Base-by-base conservation (phyloP, 2,888 invertebrate species). In the Sphecodes monilicornis region DNA sequence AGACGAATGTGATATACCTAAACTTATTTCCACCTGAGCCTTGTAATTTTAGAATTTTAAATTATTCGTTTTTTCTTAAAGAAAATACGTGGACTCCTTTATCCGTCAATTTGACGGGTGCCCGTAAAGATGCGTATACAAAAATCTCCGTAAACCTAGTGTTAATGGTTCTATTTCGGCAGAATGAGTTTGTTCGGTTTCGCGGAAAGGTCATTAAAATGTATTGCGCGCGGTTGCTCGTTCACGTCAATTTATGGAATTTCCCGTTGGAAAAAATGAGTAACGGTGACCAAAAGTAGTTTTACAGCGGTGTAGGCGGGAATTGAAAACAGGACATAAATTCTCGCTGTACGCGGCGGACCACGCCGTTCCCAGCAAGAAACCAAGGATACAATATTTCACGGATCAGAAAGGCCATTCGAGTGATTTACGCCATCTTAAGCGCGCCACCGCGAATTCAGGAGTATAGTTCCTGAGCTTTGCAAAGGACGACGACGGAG, bases 291-390 rank as follows among this genome's bases (percentile, higher is more conserved):
- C 78, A 54, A 70, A 84, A 84, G 73, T 80, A 80, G 76, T 75
- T 80, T 75, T 36, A 77, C 84, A 71, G 60, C 71, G 74, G 39
- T 32, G 84, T 71, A 78, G 83, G 80, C 60, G 71, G 41, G 79
- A 84, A 85, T 85, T 86, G 85, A 87, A 86, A 85, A 85, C 75
- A 78, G 84, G 86, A 29, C 76, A 85, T 87, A 86, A 87, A 87
- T 87, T 86, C 54, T 36, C 68, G 60, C 0, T 8, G 68, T 81
- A 87, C 87, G 87, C 86, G 87, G 81, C 81, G 77, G 36, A 69
- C 57, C 74, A 43, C 41, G 69, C 66, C 75, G 84, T 77, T 64
- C 43, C 64, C 71, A 54, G 70, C 86, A 84, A 77, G 86, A 77
- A 78, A 80, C 57, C 79, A n/a, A 41, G 76, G 81, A 84, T 84